phyloP scores from a whole-genome alignment of 2,113 vertebrate species.

The Clarias gariepinus region DNA sequence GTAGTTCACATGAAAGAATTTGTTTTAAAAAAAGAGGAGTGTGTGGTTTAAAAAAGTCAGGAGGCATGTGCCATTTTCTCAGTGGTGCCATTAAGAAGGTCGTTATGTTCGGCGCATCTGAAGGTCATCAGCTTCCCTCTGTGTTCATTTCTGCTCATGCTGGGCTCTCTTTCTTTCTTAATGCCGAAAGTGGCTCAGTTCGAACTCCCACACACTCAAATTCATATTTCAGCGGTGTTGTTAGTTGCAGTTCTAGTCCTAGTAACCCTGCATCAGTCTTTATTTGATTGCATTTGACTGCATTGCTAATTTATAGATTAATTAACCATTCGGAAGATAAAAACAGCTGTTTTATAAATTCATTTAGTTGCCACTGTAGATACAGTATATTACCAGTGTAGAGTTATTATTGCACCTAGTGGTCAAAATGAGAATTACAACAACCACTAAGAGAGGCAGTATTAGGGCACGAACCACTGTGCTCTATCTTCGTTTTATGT shows the following conservation, averaged over 20 bases:
- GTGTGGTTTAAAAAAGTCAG: constrained; percentile 19
- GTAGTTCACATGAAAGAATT: constrained; percentile 17
- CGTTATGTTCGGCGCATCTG: constrained; percentile 61
- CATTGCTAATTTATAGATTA: not conserved
- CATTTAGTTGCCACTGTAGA: not conserved
- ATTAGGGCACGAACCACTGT: not conserved
- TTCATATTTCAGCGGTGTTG: constrained; percentile 12
- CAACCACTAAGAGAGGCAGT: not conserved
- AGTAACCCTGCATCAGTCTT: not conserved
- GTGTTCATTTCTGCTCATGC: constrained; percentile 61
- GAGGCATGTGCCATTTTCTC: constrained; percentile 59
- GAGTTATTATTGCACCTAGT: not conserved
- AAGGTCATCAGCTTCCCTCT: constrained; percentile 69
- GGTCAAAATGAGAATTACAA: not conserved
- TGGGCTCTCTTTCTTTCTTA: constrained; percentile 30
- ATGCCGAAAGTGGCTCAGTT: constrained; percentile 19
- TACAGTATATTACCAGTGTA: not conserved
- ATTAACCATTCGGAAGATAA: not conserved
- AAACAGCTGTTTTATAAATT: not conserved
- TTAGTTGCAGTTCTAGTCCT: not conserved
- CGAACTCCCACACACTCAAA: constrained; percentile 23
- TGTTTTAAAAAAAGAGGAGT: not conserved
- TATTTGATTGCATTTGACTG: not conserved
- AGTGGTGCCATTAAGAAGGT: constrained; percentile 60
- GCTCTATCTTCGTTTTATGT: not conserved